phyloP scores from a whole-genome alignment of 2,113 vertebrate species.

The Xenopus tropicalis region DNA sequence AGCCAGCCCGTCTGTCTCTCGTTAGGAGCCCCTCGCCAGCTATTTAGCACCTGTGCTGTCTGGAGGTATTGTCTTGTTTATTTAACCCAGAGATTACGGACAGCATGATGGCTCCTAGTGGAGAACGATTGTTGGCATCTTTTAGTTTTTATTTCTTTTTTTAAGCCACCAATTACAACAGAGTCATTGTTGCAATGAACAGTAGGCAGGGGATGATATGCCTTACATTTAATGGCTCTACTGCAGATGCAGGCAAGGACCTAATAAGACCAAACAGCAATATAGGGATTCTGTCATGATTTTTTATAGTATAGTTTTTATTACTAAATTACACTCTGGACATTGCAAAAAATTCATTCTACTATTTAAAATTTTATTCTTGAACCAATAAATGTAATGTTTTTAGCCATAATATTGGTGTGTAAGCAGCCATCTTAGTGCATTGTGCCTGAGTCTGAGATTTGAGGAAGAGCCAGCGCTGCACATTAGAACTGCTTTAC shows the following conservation, averaged over 20 bases:
- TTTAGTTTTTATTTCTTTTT: conserved; percentile 29
- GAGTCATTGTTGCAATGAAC: conserved; percentile 10
- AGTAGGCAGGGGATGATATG: background rate
- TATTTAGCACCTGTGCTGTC: conserved; percentile 49
- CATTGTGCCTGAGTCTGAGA: no score
- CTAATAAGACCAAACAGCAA: background rate
- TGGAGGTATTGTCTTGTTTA: conserved; percentile 31
- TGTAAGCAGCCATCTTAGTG: no score
- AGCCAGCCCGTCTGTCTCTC: conserved; percentile 30
- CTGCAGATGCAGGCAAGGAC: background rate
- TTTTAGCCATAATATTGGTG: no score
- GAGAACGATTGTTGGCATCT: conserved; percentile 22
- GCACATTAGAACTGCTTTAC: no score
- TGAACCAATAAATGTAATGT: no score
- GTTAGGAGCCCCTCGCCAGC: conserved; percentile 23
- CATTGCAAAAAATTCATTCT: no score
- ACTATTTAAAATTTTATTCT: no score
- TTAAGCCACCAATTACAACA: conserved; percentile 34
- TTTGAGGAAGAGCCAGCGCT: no score
- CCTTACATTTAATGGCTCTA: background rate
- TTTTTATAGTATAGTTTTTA: no score
- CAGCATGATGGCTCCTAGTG: conserved; percentile 28
- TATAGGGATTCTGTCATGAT: no score
- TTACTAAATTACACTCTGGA: no score
- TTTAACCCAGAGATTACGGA: conserved; percentile 48